These are phyloP conservation scores for Hanleya hanleyi DNA, from an alignment of 2,888 invertebrate species.

Conservation along the genomic window DNA sequence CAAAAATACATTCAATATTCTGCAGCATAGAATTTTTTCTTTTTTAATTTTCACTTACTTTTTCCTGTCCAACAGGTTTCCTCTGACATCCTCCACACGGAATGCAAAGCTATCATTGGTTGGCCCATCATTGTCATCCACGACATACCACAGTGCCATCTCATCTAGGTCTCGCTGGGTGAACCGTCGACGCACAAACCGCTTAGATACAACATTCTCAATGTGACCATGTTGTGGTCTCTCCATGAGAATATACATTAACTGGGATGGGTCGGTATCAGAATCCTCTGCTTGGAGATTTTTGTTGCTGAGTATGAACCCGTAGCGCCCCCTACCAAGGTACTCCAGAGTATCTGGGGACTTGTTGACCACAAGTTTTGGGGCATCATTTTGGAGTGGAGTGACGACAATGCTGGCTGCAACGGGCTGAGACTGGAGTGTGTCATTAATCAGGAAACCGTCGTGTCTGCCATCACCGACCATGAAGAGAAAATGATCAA, in stretches of 20 bases:
- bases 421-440: constrained; percentile 58
- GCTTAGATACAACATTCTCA: constrained; percentile 64
- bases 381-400: constrained; percentile 64
- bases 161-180: constrained; percentile 71
- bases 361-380: constrained; percentile 59
- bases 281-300: constrained; percentile 65
- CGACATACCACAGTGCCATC: constrained; percentile 59
- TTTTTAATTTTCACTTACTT: constrained; percentile 48
- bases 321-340: constrained; percentile 58
- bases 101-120: constrained; percentile 69
- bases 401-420: constrained; percentile 67
- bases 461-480: constrained; percentile 64
- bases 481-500: constrained; percentile 66
- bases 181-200: constrained; percentile 63
- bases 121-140: constrained; percentile 53
- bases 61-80: constrained; percentile 64
- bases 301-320: constrained; percentile 60
- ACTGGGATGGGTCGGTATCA: constrained; percentile 50
- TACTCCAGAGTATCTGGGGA: constrained; percentile 59
- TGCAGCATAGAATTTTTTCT: no score
- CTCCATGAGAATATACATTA: constrained; percentile 63
- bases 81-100: constrained; percentile 62
- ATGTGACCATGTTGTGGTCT: constrained; percentile 66
- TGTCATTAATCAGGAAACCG: constrained; percentile 67
- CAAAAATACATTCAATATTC: no score